Conservation (phyloP, 2,888 invertebrate genomes). For the Stenurella melanura region DNA sequence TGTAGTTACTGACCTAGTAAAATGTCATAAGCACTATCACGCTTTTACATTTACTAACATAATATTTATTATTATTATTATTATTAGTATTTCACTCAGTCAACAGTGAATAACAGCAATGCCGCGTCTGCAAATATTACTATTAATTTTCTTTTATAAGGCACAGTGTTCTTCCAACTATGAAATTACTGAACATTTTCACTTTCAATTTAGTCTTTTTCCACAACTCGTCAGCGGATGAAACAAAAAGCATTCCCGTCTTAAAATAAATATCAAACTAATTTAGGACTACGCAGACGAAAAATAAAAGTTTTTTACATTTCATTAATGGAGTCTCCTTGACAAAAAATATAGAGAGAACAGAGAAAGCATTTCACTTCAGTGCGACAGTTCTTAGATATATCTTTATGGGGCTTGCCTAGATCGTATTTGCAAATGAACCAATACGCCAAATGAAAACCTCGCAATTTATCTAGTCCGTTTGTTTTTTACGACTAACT, state of each 20-base stretch:
- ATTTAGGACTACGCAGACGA: neutral
- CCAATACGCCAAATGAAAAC: neutral
- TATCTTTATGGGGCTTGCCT: neutral
- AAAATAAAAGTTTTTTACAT: constrained; percentile 3
- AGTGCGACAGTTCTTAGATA: neutral
- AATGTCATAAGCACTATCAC: too few relatives aligned
- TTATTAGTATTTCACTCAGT: too few relatives aligned
- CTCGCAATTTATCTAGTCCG: neutral
- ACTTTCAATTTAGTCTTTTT: neutral
- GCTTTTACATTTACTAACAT: too few relatives aligned
- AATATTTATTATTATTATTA: too few relatives aligned
- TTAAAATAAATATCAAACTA: neutral
- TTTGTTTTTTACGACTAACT: neutral
- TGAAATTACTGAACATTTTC: neutral
- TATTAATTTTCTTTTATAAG: neutral
- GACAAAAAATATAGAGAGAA: neutral
- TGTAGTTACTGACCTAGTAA: too few relatives aligned
- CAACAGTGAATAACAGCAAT: too few relatives aligned
- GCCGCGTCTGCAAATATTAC: too few relatives aligned
- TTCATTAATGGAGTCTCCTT: neutral
- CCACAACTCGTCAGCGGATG: neutral
- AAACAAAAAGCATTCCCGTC: neutral
- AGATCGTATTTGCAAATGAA: neutral
- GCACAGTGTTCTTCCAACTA: neutral
- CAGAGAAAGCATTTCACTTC: neutral